Percentiles rank a stretch among this genome's conserved stretches.
Evolutionary conservation across 2,888 invertebrate genomes (phyloP).

Genomic region (Linyphia triangularis): DNA sequence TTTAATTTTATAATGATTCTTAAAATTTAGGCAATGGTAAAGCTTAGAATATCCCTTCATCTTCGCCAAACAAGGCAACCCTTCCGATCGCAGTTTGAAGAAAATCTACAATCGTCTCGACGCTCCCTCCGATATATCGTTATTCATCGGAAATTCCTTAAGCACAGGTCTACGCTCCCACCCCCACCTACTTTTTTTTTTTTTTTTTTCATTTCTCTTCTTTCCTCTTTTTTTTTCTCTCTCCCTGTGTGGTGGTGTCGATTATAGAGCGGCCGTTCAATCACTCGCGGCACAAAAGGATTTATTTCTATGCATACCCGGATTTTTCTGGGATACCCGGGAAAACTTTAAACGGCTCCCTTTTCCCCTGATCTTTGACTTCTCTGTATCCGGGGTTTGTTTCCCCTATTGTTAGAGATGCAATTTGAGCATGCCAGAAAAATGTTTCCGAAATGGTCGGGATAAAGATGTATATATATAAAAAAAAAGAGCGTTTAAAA

Average conservation of each 20-base stretch:
- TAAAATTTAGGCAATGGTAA: not conserved
- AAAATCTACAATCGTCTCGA: slow-evolving; percentile 52
- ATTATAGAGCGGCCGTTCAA: slow-evolving; percentile 55
- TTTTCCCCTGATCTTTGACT: slow-evolving; percentile 44
- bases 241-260: slow-evolving; percentile 32
- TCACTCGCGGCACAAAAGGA: slow-evolving; percentile 62
- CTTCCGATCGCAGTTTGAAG: slow-evolving; percentile 10
- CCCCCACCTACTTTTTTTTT: not conserved
- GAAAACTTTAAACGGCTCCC: slow-evolving; percentile 50
- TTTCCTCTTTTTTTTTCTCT: not conserved
- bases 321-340: slow-evolving; percentile 18
- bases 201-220: not conserved
- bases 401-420: slow-evolving; percentile 21
- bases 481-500: slow-evolving; percentile 16
- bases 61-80: slow-evolving; percentile 27
- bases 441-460: slow-evolving; percentile 1
- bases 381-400: slow-evolving; percentile 2
- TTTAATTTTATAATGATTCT: no score
- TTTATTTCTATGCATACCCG: slow-evolving; percentile 51
- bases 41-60: not conserved
- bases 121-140: slow-evolving; percentile 41
- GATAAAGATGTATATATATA: not conserved
- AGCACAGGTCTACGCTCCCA: slow-evolving; percentile 13
- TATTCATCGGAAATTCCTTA: slow-evolving; percentile 69
- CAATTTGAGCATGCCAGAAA: slow-evolving; percentile 21